Evolutionary conservation across 2,888 invertebrate genomes (phyloP).

Genomic region (Pyrgus malvae): DNA sequence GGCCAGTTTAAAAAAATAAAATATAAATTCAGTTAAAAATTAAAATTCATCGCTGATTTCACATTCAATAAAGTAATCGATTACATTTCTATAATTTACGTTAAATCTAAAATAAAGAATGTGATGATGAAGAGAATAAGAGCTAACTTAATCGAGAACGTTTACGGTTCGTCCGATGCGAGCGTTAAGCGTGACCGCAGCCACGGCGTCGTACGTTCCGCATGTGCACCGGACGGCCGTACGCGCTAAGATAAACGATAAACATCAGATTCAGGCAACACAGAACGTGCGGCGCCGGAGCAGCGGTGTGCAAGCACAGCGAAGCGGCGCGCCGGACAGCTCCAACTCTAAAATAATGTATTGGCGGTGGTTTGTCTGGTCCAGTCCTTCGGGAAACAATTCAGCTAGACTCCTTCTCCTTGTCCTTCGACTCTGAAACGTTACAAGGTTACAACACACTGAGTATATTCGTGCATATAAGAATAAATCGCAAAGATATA

Average conservation of each 20-base stretch:
- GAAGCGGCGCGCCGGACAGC: slow-evolving; percentile 40
- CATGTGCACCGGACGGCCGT: slow-evolving; percentile 58
- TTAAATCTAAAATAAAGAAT: slow-evolving; percentile 48
- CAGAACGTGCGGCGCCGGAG: slow-evolving; percentile 48
- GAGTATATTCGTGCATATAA: background rate
- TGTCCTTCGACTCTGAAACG: slow-evolving; percentile 85
- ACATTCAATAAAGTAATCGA: slow-evolving; percentile 54
- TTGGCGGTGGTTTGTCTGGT: slow-evolving; percentile 80
- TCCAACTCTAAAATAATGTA: slow-evolving; percentile 74
- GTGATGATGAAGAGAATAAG: slow-evolving; percentile 54
- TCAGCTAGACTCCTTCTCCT: slow-evolving; percentile 87
- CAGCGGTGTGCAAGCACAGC: slow-evolving; percentile 41
- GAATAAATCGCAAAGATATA: no score
- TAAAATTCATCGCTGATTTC: slow-evolving; percentile 69
- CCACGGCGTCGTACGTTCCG: no score
- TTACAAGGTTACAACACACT: background rate
- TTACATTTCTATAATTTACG: slow-evolving; percentile 38
- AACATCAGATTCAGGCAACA: slow-evolving; percentile 68
- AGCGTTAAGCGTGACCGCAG: no score
- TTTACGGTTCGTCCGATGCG: slow-evolving; percentile 54
- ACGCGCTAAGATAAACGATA: slow-evolving; percentile 51
- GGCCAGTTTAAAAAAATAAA: slow-evolving; percentile 68
- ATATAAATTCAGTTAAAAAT: slow-evolving; percentile 39
- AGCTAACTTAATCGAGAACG: slow-evolving; percentile 57
- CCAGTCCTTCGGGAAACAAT: slow-evolving; percentile 72